Evolutionary conservation across 2,888 invertebrate species (phyloP), one percentile per base, ranked within the genome.

Genomic region (Sicus ferrugineus): DNA sequence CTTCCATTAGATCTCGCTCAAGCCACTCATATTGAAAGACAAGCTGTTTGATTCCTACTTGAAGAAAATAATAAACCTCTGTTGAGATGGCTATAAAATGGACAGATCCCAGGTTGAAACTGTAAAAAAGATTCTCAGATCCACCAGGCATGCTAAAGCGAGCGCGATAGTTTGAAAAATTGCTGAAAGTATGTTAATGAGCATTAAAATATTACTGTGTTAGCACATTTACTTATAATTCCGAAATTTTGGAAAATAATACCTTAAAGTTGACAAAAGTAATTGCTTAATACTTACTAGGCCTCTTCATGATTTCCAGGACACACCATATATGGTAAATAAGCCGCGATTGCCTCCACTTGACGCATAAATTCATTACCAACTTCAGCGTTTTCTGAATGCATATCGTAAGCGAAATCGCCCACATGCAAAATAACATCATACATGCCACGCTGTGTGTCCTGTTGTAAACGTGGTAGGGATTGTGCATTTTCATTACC

Each of bases 321-420:
- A 77, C 94, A 93, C 1, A 93, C 93, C 94, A 95, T 93, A 84
- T 98, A 98, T 0, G 97, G 97, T 74, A 97, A 87, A 82, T 92
- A 91, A 26, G 94, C 94, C 26, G 97, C 96, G 46, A 97, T 88
- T 0, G 94, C 90, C 86, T 97, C 91, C 70, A 98, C 91, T 87
- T 95, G 94, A 4, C 92, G 88, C 96, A 98, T 96, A 85, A 96
- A 98, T 82, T 92, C 89, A 87, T 98, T 96, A 0, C 98, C 98
- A 30, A 95, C 91, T 69, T 86, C 85, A 0, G 92, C 96, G 80
- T 96, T 88, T 75, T 94, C 88, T 76, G 90, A 86, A 84, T 95
- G 87, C 95, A 97, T 93, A 84, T 97, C 94, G 85, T 97, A 97
- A 0, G 96, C 97, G 86, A 97, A 95, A 87, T 97, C 97, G 0